These are phyloP conservation scores for Melanotaenia trifasciata DNA, from an alignment of 2,797 vertebrate species.

Conservation along the genomic window DNA sequence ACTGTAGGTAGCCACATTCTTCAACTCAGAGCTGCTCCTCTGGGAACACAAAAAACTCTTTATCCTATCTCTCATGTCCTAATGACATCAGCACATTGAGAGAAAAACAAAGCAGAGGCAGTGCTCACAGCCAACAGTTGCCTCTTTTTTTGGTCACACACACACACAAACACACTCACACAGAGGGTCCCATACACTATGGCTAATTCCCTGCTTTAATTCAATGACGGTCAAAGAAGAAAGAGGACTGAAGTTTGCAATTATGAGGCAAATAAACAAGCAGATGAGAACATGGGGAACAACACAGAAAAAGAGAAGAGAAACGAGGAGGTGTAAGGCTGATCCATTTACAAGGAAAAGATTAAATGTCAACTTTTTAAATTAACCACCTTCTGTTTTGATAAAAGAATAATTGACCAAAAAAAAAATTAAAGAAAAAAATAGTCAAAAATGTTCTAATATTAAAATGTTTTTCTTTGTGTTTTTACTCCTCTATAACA, in stretches of 20 bases:
- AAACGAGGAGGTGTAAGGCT: neutral
- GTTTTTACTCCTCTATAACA: neutral
- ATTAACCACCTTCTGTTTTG: neutral
- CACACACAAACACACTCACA: constrained; percentile 32
- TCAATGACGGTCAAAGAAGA: constrained; percentile 66
- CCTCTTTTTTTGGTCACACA: constrained; percentile 48
- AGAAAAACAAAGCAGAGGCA: constrained; percentile 68
- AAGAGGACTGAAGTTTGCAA: constrained; percentile 57
- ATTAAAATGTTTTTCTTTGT: neutral
- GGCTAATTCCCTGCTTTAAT: constrained; percentile 66
- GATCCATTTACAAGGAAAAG: neutral
- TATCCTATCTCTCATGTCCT: constrained; percentile 56
- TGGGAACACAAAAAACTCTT: constrained; percentile 68
- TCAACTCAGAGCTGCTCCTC: constrained; percentile 53
- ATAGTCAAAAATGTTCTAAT: neutral
- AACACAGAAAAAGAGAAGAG: constrained; percentile 19
- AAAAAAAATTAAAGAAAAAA: neutral
- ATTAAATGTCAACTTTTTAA: neutral
- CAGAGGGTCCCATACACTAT: constrained; percentile 31
- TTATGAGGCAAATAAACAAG: constrained; percentile 62
- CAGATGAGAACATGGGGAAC: constrained; percentile 45
- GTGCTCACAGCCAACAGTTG: constrained; percentile 70
- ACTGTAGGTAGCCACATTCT: constrained; percentile 60
- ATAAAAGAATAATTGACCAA: neutral
- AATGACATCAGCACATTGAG: constrained; percentile 73